Conservation (phyloP, 92 coral and sea anemone species). For the Paramuricea clavata region DNA sequence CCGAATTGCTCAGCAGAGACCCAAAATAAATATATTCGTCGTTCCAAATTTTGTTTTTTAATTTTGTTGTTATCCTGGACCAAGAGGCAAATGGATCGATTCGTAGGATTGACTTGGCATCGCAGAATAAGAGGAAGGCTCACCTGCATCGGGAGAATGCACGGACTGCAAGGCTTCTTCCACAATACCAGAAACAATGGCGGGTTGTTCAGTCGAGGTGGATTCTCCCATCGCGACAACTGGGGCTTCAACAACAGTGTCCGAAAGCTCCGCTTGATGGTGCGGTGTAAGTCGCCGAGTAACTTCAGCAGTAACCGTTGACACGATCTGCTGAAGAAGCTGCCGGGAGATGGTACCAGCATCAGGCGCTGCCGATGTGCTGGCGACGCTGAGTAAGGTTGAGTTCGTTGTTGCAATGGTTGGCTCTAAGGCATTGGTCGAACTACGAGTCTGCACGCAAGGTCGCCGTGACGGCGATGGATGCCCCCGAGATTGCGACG, state of each 20-base stretch:
- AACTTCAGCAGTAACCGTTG: background rate
- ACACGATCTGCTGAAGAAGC: background rate
- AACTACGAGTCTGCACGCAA: background rate
- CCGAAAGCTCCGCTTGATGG: background rate
- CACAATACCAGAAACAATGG: too few relatives aligned
- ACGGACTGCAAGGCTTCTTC: background rate
- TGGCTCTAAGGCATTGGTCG: background rate
- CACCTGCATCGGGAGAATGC: background rate
- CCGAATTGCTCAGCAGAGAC: slow-evolving; percentile 50
- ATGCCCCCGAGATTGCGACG: background rate
- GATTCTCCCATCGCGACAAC: background rate
- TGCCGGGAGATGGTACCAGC: background rate
- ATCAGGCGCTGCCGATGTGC: background rate
- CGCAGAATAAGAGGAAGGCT: background rate
- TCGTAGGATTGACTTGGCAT: background rate
- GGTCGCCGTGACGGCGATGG: background rate
- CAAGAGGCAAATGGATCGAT: slow-evolving; percentile 46
- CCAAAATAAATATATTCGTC: slow-evolving; percentile 69
- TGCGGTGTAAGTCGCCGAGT: background rate
- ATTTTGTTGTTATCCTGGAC: slow-evolving; percentile 48
- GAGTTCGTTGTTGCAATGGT: background rate
- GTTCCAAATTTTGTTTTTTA: slow-evolving; percentile 59
- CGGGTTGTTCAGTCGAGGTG: background rate
- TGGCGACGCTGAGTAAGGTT: background rate
- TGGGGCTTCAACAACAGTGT: background rate